Base-by-base conservation (phyloP, 2,113 vertebrate species). In the Cyrtonyx montezumae region DNA sequence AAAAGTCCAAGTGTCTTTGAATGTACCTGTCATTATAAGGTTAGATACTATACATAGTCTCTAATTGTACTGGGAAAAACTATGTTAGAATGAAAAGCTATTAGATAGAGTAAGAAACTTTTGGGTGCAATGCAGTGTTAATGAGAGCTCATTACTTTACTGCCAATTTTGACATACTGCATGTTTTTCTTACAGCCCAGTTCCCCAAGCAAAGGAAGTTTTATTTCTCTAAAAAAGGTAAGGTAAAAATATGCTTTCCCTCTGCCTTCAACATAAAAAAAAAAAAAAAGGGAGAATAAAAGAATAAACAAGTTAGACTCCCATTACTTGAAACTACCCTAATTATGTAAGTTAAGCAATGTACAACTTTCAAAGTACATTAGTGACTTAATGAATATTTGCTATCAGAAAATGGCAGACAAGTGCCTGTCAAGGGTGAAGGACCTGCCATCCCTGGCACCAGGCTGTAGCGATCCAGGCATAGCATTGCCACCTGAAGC, bases 81-180 rank as follows among this genome's bases (percentile, higher is more conserved):
- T 63, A 43, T 92, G 77, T 82, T 82, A 71, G 28, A 37, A 49
- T n/a, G 30, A 93, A 90, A 91, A 94, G 77, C 45, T 58, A 66
- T 92, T 82, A 89, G 75, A 67, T 49, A 89, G 55, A 84, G 75
- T 8, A 79, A 67, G 63, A 87, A 95, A 82, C 30, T 93, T 93
- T 71, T 37, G 88, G 84, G 75, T 94, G 42, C 81, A 94, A 94
- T 77, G 55, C 23, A 84, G 62, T 55, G 78, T 88, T 96, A 94
- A 94, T 91, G 92, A 94, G 91, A 91, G 75, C 94, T 96, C 91
- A 92, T 94, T 94, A 93, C 80, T 79, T 93, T 73, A 69, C 59
- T 55, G 55, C 74, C 90, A 76, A 73, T 92, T 87, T 93, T 89
- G 84, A 91, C 74, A 88, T 7, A 62, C 36, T 37, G 23, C 30